Percentiles rank a stretch among this genome's conserved stretches.
phyloP scores from a whole-genome alignment of 1,140 invertebrate species.

The Drosophila pallidifrons region DNA sequence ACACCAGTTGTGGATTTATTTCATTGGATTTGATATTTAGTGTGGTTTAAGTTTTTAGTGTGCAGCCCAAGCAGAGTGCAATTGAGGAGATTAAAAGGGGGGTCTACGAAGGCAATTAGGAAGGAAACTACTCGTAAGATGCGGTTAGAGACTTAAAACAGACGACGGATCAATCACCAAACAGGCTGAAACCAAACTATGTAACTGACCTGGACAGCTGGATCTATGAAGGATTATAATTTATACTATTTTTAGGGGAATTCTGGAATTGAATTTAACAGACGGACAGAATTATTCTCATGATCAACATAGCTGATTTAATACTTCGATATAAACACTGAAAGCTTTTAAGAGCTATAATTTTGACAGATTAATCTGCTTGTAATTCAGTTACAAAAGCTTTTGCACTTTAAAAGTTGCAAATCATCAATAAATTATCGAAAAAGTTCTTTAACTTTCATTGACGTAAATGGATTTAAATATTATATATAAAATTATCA shows the following conservation, averaged over 20 bases:
- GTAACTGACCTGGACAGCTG: neutral
- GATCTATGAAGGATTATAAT: neutral
- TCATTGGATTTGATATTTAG: neutral
- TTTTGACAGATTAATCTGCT: no score
- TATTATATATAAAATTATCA: no score
- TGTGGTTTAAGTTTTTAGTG: slow-evolving; percentile 20
- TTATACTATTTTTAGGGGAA: neutral
- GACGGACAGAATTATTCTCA: neutral
- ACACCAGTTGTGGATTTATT: slow-evolving; percentile 9
- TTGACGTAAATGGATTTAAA: no score
- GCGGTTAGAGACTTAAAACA: slow-evolving; percentile 15
- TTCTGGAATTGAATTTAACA: neutral
- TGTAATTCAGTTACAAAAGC: no score
- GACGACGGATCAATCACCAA: neutral
- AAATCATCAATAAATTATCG: neutral
- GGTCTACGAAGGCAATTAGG: slow-evolving; percentile 3
- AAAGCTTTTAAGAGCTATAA: no score
- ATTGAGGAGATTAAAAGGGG: slow-evolving; percentile 2
- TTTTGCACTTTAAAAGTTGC: no score
- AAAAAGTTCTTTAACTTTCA: no score
- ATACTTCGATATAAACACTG: no score
- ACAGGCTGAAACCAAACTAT: neutral
- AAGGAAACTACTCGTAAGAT: slow-evolving; percentile 7
- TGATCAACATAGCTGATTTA: no score
- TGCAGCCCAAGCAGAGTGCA: slow-evolving; percentile 44